phyloP scores from a whole-genome alignment of 2,797 vertebrate genomes.

The Trachurus trachurus region DNA sequence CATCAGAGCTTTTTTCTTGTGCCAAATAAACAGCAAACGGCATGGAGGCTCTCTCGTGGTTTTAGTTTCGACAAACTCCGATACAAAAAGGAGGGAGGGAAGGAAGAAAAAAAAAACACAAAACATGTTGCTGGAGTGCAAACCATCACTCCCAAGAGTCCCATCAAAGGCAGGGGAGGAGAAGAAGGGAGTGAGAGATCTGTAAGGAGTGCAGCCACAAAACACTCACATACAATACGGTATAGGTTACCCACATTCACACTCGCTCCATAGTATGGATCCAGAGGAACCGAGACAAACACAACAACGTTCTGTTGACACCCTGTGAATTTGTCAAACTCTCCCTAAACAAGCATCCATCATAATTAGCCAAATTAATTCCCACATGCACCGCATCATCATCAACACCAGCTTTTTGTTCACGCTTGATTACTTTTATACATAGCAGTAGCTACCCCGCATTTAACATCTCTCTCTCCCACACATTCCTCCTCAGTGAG shows the following conservation, averaged over 20 bases:
- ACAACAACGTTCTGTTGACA: constrained; percentile 46
- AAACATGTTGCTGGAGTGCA: constrained; percentile 50
- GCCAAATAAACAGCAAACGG: constrained; percentile 64
- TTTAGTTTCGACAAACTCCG: constrained; percentile 57
- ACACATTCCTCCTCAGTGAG: constrained; percentile 63
- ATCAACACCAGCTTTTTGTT: constrained; percentile 65
- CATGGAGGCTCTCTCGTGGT: constrained; percentile 45
- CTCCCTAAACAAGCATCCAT: constrained; percentile 62
- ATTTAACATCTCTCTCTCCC: constrained; percentile 67
- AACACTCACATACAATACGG: constrained; percentile 41
- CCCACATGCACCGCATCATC: constrained; percentile 61
- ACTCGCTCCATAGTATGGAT: not conserved
- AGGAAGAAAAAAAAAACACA: not conserved
- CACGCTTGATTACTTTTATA: constrained; percentile 72
- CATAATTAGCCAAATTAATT: constrained; percentile 74
- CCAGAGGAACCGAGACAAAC: constrained; percentile 11
- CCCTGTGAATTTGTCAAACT: constrained; percentile 30
- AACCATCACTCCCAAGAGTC: constrained; percentile 61
- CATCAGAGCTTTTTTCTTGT: constrained; percentile 59
- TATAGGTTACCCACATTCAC: constrained; percentile 31
- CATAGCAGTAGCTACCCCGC: constrained; percentile 54
- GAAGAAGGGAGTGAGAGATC: constrained; percentile 33
- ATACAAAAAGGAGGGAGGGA: constrained; percentile 14
- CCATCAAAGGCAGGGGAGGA: constrained; percentile 61
- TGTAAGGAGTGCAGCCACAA: constrained; percentile 18